Base-by-base conservation (phyloP, 2,888 invertebrate species). In the Caenorhabditis becei region DNA sequence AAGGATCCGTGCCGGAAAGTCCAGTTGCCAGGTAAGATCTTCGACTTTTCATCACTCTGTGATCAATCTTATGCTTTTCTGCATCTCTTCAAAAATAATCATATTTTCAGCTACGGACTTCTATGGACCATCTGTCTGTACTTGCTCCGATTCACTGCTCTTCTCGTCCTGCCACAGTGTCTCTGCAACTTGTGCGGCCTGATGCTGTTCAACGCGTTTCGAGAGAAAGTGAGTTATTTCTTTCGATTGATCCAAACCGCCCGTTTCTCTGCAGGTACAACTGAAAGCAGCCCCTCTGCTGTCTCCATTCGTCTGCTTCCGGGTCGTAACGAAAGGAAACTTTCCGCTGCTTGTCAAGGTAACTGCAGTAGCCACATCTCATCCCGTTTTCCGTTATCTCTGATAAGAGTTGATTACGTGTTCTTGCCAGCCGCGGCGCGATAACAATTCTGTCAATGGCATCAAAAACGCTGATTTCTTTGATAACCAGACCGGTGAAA, bases 241-340 rank as follows among this genome's bases (percentile, higher is more conserved):
- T 32, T 24, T 44, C 20, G 2, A 14, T 14, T 41, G 11, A 2
- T 2, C 14, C 14, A 41, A 14, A 11, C 14, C 41, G 2, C 7
- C 14, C 14, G 2, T 41, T 14, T 41, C 41, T 41, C 63, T 82
- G 2, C 56, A 87, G 87, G 85, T 87, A 1, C 82, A 61, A 44
- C 77, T 88, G 49, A 96, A 96, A 92, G 96, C 96, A 20, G 96
- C 96, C 8, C 97, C 97, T 2, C 92, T 97, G 41, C 92, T 97
- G 83, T 96, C 96, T 61, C 97, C 97, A 3, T 97, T 97, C 91
- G 95, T 97, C 77, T 97, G 96, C 92, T 95, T 97, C 87, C 94
- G 97, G 85, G 94, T 97, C 28, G 97, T 97, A 8, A 97, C 97
- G 0, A 94, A 97, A 77, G 97, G 97, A 44, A 96, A 97, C 92